phyloP scores from a whole-genome alignment of 2,888 invertebrate species.

The Cerastoderma edule region DNA sequence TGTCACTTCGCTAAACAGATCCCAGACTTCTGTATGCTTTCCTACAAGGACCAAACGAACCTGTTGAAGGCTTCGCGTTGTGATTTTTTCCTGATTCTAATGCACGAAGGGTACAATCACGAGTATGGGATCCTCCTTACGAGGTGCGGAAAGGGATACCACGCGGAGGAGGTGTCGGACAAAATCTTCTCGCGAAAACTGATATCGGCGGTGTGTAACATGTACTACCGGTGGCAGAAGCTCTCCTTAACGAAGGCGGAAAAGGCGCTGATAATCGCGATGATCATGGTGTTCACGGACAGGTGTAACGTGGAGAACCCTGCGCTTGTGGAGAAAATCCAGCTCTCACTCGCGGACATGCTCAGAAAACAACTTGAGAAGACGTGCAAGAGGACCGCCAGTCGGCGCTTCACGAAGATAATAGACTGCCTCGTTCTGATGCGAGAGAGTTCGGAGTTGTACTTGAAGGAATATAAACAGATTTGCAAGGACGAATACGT shows the following conservation, averaged over 20 bases:
- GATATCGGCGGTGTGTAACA: constrained; percentile 14
- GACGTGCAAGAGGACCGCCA: constrained; percentile 11
- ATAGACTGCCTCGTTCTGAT: constrained; percentile 41
- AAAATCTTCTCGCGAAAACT: constrained; percentile 42
- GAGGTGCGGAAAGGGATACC: constrained; percentile 36
- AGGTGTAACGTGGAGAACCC: constrained; percentile 46
- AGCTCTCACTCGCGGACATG: constrained; percentile 35
- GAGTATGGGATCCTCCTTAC: constrained; percentile 34
- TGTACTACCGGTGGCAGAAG: constrained; percentile 40
- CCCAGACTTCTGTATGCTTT: constrained; percentile 49
- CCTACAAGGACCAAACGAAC: constrained; percentile 47
- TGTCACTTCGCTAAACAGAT: constrained; percentile 56
- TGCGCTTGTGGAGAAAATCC: constrained; percentile 45
- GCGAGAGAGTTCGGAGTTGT: constrained; percentile 45
- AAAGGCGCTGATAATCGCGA: constrained; percentile 43
- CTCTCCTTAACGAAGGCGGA: constrained; percentile 43
- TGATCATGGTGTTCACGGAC: constrained; percentile 44
- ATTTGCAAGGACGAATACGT: constrained; percentile 52
- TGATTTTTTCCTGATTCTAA: constrained; percentile 54
- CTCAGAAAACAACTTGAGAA: constrained; percentile 31
- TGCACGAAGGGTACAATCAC: constrained; percentile 43
- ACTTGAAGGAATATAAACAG: constrained; percentile 47
- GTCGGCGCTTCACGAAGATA: constrained; percentile 43
- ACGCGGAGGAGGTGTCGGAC: constrained; percentile 42
- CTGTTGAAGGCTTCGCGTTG: constrained; percentile 46